phyloP scores from a whole-genome alignment of 1,140 invertebrate species.

The Hypothenemus hampei region DNA sequence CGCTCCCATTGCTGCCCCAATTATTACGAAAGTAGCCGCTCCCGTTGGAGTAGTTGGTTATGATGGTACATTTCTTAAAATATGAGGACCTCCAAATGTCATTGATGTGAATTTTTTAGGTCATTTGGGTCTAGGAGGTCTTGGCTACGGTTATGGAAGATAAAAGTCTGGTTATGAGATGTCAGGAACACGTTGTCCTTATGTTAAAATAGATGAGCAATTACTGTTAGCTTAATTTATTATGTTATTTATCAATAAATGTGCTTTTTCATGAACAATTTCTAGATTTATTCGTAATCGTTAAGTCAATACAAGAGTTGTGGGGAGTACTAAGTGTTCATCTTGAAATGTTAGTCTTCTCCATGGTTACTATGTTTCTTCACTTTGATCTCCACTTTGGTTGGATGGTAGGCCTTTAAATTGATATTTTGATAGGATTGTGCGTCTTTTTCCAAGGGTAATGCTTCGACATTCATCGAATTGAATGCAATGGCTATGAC shows the following conservation, averaged over 20 bases:
- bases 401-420: slow-evolving; percentile 15
- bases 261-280: neutral
- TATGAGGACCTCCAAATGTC: neutral
- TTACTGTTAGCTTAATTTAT: slow-evolving; percentile 21
- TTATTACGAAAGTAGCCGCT: slow-evolving; percentile 19
- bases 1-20: slow-evolving; percentile 24
- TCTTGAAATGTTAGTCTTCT: no score
- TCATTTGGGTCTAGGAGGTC: neutral
- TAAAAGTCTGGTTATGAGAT: neutral
- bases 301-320: no score
- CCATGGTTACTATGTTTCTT: no score
- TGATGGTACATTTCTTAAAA: neutral
- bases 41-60: slow-evolving; percentile 7
- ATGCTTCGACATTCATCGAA: slow-evolving; percentile 5
- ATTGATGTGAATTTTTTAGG: neutral
- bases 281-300: no score
- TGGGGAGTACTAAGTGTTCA: no score
- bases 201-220: slow-evolving; percentile 21
- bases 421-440: slow-evolving; percentile 18
- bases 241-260: slow-evolving; percentile 12
- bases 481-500: slow-evolving; percentile 10
- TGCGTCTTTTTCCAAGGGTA: neutral
- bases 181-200: neutral
- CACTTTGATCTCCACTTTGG: slow-evolving; percentile 16
- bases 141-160: neutral